Conservation (phyloP, 37 sponge, comb jelly and placozoan species). For the Mnemiopsis leidyi region DNA sequence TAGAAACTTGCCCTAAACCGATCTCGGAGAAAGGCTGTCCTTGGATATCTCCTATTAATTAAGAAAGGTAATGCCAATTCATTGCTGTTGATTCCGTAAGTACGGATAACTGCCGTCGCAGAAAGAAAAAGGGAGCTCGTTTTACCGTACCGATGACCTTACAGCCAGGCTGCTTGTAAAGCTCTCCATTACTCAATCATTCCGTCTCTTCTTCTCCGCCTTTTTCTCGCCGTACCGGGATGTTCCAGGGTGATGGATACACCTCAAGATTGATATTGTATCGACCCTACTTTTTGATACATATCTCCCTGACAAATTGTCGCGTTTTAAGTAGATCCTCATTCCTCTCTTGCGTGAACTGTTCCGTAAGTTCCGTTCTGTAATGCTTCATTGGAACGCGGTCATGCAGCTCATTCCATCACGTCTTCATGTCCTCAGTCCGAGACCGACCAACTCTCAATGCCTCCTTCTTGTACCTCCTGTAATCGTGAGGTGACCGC, state of each 20-base stretch:
- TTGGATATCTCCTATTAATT: not conserved
- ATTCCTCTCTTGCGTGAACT: too few relatives aligned
- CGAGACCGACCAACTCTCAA: too few relatives aligned
- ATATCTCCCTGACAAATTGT: not conserved
- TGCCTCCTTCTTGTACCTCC: too few relatives aligned
- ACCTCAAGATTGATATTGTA: not conserved
- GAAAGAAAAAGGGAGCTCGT: too few relatives aligned
- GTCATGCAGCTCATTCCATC: not conserved
- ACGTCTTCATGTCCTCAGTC: not conserved
- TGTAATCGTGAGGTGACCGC: not conserved
- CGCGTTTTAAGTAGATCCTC: not conserved
- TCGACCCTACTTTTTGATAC: not conserved
- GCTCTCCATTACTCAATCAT: too few relatives aligned
- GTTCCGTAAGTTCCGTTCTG: not conserved
- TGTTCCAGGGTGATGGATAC: not conserved
- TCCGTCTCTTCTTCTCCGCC: not conserved
- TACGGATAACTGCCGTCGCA: too few relatives aligned
- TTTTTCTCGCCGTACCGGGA: not conserved
- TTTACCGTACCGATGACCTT: too few relatives aligned
- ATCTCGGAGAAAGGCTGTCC: not conserved
- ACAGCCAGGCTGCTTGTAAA: too few relatives aligned
- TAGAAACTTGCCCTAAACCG: not conserved
- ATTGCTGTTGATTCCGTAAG: not conserved
- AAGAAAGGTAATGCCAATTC: not conserved
- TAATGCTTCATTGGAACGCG: not conserved